Evolutionary conservation across 2,888 invertebrate species (phyloP).

Genomic region (Synanthedon formicaeformis): DNA sequence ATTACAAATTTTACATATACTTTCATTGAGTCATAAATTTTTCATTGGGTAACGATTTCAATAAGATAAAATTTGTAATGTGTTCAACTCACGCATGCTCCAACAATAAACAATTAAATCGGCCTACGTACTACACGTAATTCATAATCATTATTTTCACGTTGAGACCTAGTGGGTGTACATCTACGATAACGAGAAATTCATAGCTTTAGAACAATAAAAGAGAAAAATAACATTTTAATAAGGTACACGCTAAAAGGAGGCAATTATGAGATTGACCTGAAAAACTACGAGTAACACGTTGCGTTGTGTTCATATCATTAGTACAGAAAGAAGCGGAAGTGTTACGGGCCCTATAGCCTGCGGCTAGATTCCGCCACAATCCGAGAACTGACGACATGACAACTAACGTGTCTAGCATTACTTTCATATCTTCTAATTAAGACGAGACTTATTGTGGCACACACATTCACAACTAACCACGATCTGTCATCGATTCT

Average conservation of each 20-base stretch:
- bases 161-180: conserved; percentile 28
- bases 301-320: conserved; percentile 48
- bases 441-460: conserved; percentile 40
- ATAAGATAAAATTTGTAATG: too few species aligned
- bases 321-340: conserved; percentile 45
- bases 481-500: neutral
- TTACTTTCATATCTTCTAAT: conserved; percentile 40
- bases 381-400: conserved; percentile 24
- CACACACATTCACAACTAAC: conserved; percentile 8
- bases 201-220: conserved; percentile 51
- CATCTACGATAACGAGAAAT: conserved; percentile 42
- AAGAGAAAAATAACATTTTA: conserved; percentile 27
- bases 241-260: conserved; percentile 30
- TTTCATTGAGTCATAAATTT: too few species aligned
- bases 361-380: conserved; percentile 24
- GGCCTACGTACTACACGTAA: conserved; percentile 4
- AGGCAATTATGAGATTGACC: conserved; percentile 24
- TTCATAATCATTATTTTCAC: conserved; percentile 54
- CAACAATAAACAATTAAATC: neutral
- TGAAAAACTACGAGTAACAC: conserved; percentile 50
- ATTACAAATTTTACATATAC: too few species aligned
- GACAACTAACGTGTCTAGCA: conserved; percentile 15
- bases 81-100: neutral
- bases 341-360: conserved; percentile 25
- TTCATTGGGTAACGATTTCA: too few species aligned